These are phyloP conservation scores for Temnothorax longispinosus DNA, from an alignment of 1,140 invertebrate species.

Conservation along the genomic window DNA sequence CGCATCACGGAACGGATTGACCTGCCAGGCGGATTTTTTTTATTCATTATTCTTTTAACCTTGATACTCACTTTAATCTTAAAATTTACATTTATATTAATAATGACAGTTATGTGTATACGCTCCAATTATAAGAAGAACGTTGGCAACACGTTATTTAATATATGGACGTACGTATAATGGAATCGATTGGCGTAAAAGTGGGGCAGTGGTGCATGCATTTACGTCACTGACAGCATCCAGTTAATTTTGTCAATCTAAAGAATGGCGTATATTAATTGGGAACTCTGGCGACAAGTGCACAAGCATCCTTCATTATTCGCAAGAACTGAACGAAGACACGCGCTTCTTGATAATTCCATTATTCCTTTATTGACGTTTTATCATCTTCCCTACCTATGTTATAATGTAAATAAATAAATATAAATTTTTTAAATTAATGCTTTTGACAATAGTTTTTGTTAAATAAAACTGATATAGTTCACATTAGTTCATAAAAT, in stretches of 20 bases:
- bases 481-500: neutral
- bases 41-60: conserved; percentile 19
- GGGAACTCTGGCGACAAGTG: conserved; percentile 30
- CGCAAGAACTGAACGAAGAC: neutral
- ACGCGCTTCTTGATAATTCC: neutral
- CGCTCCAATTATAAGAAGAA: conserved; percentile 39
- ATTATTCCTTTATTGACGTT: neutral
- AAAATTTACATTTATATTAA: conserved; percentile 57
- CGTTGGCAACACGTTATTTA: conserved; percentile 1
- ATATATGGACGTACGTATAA: conserved; percentile 25
- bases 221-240: conserved; percentile 42
- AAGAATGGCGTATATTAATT: conserved; percentile 42
- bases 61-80: conserved; percentile 40
- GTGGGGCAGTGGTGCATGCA: conserved; percentile 39
- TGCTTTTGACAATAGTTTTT: neutral
- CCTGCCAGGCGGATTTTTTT: conserved; percentile 26
- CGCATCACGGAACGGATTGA: conserved; percentile 36
- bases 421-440: neutral
- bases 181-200: conserved; percentile 42
- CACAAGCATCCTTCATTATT: neutral
- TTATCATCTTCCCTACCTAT: neutral
- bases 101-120: conserved; percentile 45
- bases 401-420: neutral
- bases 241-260: conserved; percentile 54
- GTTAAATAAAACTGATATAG: neutral